Conservation (phyloP, 1,140 invertebrate genomes). For the Oreohelix idahoensis region DNA sequence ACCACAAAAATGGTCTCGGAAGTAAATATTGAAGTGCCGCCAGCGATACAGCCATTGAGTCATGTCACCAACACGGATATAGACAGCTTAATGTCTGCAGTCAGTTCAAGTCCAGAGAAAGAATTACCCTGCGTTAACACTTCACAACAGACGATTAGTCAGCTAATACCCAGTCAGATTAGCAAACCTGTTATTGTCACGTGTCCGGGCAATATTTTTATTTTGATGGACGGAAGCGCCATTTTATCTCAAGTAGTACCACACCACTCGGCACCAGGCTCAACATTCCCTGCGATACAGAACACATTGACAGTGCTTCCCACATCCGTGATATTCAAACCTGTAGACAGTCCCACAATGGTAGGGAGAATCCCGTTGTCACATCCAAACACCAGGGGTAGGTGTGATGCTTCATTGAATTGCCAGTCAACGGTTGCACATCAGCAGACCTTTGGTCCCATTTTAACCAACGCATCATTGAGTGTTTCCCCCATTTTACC, state of each 20-base stretch:
- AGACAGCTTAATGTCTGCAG: no score
- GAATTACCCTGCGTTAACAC: neutral
- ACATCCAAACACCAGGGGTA: neutral
- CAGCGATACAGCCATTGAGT: no score
- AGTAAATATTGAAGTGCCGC: no score
- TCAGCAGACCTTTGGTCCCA: neutral
- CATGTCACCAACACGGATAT: no score
- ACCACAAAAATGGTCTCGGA: no score
- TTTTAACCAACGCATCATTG: neutral
- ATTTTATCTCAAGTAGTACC: neutral
- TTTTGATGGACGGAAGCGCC: neutral
- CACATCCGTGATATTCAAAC: neutral
- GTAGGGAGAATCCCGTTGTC: neutral
- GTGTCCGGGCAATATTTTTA: neutral
- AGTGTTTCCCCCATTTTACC: neutral
- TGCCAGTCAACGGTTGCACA: neutral
- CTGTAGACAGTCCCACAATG: neutral
- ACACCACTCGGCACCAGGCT: neutral
- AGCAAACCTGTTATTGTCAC: neutral
- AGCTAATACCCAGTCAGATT: neutral
- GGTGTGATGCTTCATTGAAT: neutral
- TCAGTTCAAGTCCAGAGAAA: neutral
- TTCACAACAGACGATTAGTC: neutral
- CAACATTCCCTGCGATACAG: neutral
- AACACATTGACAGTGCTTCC: neutral